Evolutionary conservation across 2,888 invertebrate species (phyloP).

Genomic region (Sclerodermus sp.): DNA sequence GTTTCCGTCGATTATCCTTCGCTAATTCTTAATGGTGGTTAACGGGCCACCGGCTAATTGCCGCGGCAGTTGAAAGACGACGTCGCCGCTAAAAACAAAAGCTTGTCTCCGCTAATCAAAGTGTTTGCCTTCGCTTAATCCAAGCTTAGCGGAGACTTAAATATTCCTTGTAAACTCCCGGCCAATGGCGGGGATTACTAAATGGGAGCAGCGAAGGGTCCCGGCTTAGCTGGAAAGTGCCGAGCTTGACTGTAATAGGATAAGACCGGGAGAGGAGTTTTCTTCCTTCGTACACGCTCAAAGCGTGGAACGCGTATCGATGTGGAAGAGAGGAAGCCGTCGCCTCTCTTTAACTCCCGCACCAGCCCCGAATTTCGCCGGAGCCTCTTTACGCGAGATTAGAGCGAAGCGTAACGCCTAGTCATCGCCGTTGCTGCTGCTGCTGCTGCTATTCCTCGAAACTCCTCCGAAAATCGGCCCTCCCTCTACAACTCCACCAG

Average conservation of each 20-base stretch:
- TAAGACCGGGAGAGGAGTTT: conserved; percentile 36
- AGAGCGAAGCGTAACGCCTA: too few relatives aligned
- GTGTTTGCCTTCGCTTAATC: conserved; percentile 51
- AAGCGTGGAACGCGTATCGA: not conserved
- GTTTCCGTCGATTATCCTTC: not conserved
- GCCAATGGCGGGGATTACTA: conserved; percentile 51
- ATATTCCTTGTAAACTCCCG: conserved; percentile 57
- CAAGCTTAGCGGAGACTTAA: conserved; percentile 54
- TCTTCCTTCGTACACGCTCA: conserved; percentile 11
- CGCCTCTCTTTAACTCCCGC: too few relatives aligned
- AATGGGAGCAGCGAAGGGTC: conserved; percentile 41
- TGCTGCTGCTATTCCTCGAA: too few relatives aligned
- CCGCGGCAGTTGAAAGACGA: conserved; percentile 19
- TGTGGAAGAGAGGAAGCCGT: too few relatives aligned
- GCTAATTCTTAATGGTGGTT: conserved; percentile 19
- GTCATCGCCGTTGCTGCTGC: too few relatives aligned
- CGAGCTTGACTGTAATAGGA: conserved; percentile 40
- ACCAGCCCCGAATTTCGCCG: too few relatives aligned
- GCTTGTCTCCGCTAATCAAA: conserved; percentile 53
- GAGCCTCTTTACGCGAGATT: too few relatives aligned
- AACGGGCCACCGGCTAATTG: conserved; percentile 17
- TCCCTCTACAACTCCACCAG: too few relatives aligned
- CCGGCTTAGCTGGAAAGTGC: conserved; percentile 36
- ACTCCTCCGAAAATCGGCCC: too few relatives aligned
- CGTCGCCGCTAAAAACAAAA: conserved; percentile 37